A percentile compares a stretch with the other conserved stretches of the same genome.
phyloP scores from a whole-genome alignment of 2,888 invertebrate species.

The Acrobasis repandana region DNA sequence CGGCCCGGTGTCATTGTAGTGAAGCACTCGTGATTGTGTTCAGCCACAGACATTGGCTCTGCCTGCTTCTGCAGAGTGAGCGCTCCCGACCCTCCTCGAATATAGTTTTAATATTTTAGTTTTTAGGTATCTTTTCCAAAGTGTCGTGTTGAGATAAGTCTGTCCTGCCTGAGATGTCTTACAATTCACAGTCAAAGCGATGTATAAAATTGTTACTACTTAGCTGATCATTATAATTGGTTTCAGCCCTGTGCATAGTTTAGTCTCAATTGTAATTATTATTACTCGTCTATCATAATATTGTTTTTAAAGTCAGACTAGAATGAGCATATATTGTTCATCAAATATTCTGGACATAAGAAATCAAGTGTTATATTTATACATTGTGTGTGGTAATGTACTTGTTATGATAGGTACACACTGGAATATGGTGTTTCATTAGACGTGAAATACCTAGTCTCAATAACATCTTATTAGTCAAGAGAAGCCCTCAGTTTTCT shows the following conservation, averaged over 20 bases:
- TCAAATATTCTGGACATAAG: slow-evolving; percentile 13
- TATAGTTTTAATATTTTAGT: slow-evolving; percentile 76
- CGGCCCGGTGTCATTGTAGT: slow-evolving; percentile 96
- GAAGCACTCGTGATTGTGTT: slow-evolving; percentile 89
- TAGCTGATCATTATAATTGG: slow-evolving; percentile 59
- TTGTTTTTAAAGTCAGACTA: background rate
- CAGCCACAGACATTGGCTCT: slow-evolving; percentile 49
- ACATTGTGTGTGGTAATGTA: background rate
- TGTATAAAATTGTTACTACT: slow-evolving; percentile 54
- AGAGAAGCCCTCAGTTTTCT: background rate
- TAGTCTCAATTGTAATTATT: slow-evolving; percentile 73
- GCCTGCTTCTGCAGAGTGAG: slow-evolving; percentile 60
- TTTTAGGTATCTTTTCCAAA: slow-evolving; percentile 78
- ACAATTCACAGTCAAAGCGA: slow-evolving; percentile 61
- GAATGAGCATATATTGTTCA: background rate
- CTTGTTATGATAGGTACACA: slow-evolving; percentile 9
- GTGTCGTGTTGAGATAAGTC: slow-evolving; percentile 78
- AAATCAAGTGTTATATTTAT: slow-evolving; percentile 33
- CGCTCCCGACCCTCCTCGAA: slow-evolving; percentile 75
- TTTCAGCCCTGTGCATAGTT: slow-evolving; percentile 73
- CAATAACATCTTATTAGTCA: background rate
- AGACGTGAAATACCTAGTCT: slow-evolving; percentile 15
- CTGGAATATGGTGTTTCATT: slow-evolving; percentile 16
- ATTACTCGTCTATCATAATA: background rate
- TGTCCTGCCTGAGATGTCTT: slow-evolving; percentile 62